Base-by-base conservation (phyloP, 2,113 vertebrate genomes). In the Thunnus maccoyii region DNA sequence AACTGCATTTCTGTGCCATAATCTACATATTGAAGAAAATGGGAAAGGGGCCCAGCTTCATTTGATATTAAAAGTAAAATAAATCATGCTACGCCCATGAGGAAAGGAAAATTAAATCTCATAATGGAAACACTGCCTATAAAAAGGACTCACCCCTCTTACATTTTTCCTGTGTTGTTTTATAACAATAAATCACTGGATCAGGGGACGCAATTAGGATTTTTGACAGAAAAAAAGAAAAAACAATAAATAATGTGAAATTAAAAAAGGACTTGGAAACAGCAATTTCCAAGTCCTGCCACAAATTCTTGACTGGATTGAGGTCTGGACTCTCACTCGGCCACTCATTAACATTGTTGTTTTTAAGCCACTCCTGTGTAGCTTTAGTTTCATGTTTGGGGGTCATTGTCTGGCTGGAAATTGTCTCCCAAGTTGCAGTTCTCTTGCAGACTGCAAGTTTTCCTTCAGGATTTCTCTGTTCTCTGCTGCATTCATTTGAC, bases 401-500 rank as follows among this genome's bases (percentile, higher is more conserved):
- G 41, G 61, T 16, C 54, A 52, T 50, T 72, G 54, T 41, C 51
- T 57, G 51, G 2, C 14, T 14, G 47, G 12, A 20, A 57, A 36
- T 25, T 4, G 8, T 78, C 51, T 65, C 58, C 51, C 17, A 56
- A 30, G 58, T 78, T 70, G 11, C 15, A 54, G 56, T 58, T 78
- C 47, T 63, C 30, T 56, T 83, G 73, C 70, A 71, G 30, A 77
- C 18, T 58, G 68, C 46, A 77, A 46, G 12, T 17, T 80, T 85
- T 70, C 18, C 30, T 72, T 20, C 22, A 73, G 48, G 46, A 80
- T 82, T 66, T 72, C 18, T 64, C 30, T 22, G 13, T 67, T 51
- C 74, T 71, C 74, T 72, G 15, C 64, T 56, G 60, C 32, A 80
- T 63, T 75, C 5, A 67, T 66, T 72, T 81, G 84, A 82, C 67